Conservation (phyloP, 2,888 invertebrate genomes). For the Ophion ventricosus region DNA sequence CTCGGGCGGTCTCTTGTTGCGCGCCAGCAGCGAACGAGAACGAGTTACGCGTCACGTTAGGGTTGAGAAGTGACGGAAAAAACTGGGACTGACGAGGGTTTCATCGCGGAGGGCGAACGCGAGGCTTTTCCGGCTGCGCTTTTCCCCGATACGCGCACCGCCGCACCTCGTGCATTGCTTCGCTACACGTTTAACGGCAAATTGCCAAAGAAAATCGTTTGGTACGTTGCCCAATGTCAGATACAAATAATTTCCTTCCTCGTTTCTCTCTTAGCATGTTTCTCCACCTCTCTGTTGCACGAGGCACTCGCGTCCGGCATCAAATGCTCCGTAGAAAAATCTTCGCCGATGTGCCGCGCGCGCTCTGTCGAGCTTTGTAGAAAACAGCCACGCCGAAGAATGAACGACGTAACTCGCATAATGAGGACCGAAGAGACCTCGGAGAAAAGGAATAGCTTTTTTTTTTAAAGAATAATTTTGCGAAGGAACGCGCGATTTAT, state of each 20-base stretch:
- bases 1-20: background rate
- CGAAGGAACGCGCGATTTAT: too few relatives aligned
- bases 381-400: background rate
- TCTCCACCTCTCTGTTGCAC: background rate
- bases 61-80: slow-evolving; percentile 2
- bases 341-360: background rate
- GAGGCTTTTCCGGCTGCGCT: slow-evolving; percentile 39
- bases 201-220: slow-evolving; percentile 71
- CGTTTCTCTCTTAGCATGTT: slow-evolving; percentile 22
- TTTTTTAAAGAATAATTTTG: too few relatives aligned
- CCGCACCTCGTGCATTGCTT: slow-evolving; percentile 36
- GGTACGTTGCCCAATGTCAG: slow-evolving; percentile 77
- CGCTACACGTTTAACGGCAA: slow-evolving; percentile 66
- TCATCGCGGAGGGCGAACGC: background rate
- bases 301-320: background rate
- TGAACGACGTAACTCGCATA: background rate
- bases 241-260: slow-evolving; percentile 71
- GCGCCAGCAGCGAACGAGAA: background rate
- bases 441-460: background rate
- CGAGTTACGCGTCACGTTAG: background rate
- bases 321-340: background rate
- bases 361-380: background rate
- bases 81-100: slow-evolving; percentile 51
- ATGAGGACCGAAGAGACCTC: background rate
- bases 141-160: slow-evolving; percentile 11